Percentiles rank a stretch among this genome's conserved stretches.
These are phyloP conservation scores for Stichodactyla helianthus DNA, from an alignment of 64 coral and sea anemone species.

Conservation along the genomic window DNA sequence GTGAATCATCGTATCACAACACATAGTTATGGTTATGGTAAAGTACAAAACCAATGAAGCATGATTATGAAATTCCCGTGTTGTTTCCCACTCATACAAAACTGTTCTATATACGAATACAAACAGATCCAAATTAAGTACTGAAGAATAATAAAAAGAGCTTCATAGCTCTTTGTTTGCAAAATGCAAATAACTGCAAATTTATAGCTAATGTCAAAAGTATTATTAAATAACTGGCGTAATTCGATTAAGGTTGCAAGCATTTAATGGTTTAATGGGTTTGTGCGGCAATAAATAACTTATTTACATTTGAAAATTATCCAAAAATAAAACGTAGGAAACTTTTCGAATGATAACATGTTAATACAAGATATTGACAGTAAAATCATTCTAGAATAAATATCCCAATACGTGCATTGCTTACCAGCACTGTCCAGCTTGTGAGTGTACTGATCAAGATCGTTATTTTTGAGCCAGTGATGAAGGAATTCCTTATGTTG, in stretches of 20 bases:
- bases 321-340: not conserved
- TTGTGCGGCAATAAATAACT: not conserved
- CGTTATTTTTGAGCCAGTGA: constrained; percentile 36
- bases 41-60: too few relatives aligned
- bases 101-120: too few relatives aligned
- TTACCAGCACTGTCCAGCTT: constrained; percentile 55
- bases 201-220: too few relatives aligned
- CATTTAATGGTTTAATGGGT: not conserved
- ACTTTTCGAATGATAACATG: not conserved
- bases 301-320: not conserved
- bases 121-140: too few relatives aligned
- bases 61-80: too few relatives aligned
- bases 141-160: too few relatives aligned
- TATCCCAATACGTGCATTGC: not conserved
- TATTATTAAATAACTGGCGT: not conserved
- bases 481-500: constrained; percentile 31
- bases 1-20: too few relatives aligned
- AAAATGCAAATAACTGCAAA: too few relatives aligned
- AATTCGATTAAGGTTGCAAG: not conserved
- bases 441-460: constrained; percentile 23
- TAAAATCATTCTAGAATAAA: not conserved
- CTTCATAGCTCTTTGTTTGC: too few relatives aligned
- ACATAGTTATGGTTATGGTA: too few relatives aligned
- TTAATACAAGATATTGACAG: not conserved
- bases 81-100: not conserved